Conservation (phyloP, 2,888 invertebrate species). For the Busseola fusca region DNA sequence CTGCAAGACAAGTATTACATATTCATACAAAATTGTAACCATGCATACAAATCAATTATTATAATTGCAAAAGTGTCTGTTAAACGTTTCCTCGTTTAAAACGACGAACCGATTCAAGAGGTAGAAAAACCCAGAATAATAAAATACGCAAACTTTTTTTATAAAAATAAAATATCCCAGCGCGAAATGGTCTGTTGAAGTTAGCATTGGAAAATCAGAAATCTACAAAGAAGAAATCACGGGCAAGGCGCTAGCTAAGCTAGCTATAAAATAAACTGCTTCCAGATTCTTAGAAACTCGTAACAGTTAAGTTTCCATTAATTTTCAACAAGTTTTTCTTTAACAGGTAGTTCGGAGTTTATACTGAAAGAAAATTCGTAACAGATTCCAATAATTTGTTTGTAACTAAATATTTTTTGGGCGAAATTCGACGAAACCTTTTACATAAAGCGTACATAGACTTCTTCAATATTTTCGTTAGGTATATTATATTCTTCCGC, state of each 20-base stretch:
- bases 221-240: background rate
- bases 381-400: background rate
- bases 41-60: background rate
- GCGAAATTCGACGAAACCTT: slow-evolving; percentile 6
- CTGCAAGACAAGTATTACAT: background rate
- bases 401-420: background rate
- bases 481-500: background rate
- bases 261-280: background rate
- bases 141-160: background rate
- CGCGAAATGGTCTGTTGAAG: background rate
- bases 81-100: background rate
- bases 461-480: background rate
- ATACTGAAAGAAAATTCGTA: background rate
- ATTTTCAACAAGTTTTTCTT: background rate
- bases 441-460: background rate
- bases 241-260: background rate
- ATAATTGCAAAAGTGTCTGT: background rate
- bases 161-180: background rate
- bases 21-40: background rate
- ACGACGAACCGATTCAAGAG: background rate
- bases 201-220: background rate
- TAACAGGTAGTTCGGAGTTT: background rate
- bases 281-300: background rate
- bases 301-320: background rate
- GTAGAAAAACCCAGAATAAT: background rate